Evolutionary conservation across 2,113 vertebrate species (phyloP), one percentile per base, ranked within the genome.

Genomic region (Pontoporia blainvillei): DNA sequence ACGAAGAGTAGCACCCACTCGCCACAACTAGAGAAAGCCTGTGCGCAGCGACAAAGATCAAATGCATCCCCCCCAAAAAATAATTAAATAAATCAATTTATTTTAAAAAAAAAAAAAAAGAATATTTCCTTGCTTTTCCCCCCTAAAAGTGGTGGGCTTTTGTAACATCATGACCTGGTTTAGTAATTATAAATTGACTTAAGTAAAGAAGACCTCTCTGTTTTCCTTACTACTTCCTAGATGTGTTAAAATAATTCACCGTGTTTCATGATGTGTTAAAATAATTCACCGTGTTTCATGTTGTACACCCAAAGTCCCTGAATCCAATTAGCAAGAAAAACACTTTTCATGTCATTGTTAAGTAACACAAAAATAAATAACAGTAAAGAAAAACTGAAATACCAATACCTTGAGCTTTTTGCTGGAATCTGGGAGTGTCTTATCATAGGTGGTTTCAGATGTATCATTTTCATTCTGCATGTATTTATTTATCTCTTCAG

Each of bases 221-320:
- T 95, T 91, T 91, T 66, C 13, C 25, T 81, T 93, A 62, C 25
- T 82, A 83, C 25, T 57, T 81, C 25, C 36, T 83, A 83, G 36
- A 57, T 72, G 57, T 91, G 62, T 91, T 94, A 90, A 96, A 97
- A 86, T 81, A 93, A 91, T 82, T 94, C 23, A 27, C 27, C 78
- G 1, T 86, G 36, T 97, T 93, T 88, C 66, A 73, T 72, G n/a
- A 57, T 72, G 57, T 91, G 62, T 91, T 94, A 90, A 96, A 97
- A 86, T 81, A 93, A 91, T 82, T 94, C 23, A 27, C 27, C 78
- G 1, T 86, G 36, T 97, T 93, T 88, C 66, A 73, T 72, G n/a
- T n/a, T 44, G 46, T 69, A 49, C 18, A 85, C 18, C 67, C 27
- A 34, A 73, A 15, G 41, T 91, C 39, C 52, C 91, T 57, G n/a